Conservation (phyloP, 2,113 vertebrate species). For the Tympanuchus pallidicinctus region DNA sequence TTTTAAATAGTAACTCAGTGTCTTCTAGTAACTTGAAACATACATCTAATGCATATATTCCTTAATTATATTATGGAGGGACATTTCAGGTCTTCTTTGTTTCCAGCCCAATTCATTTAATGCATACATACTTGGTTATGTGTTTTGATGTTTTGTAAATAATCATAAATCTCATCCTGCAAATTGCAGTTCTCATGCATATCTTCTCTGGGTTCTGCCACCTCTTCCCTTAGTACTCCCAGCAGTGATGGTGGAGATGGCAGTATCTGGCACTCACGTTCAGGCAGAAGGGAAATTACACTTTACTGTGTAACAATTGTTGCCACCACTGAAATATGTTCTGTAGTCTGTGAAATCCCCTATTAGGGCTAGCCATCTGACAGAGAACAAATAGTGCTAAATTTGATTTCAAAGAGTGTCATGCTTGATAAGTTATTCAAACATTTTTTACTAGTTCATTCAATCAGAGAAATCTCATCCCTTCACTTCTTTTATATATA, state of each 20-base stretch:
- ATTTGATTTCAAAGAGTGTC: neutral
- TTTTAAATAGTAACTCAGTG: neutral
- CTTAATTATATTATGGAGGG: neutral
- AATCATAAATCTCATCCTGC: neutral
- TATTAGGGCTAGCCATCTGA: neutral
- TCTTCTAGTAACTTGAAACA: neutral
- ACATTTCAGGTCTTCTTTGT: neutral
- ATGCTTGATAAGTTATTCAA: neutral
- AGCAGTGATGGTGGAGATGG: neutral
- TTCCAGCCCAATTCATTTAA: neutral
- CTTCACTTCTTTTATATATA: neutral
- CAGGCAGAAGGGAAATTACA: neutral
- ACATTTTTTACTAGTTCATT: neutral
- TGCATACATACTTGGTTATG: neutral
- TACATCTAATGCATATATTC: neutral
- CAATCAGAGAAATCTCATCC: neutral
- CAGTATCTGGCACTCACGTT: neutral
- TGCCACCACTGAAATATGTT: neutral
- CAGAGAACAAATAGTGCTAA: neutral
- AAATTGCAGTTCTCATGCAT: neutral
- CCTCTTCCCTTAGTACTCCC: neutral
- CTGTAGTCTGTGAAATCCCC: neutral
- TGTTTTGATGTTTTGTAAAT: neutral
- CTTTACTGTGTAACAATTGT: neutral
- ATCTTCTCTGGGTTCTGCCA: neutral